phyloP scores from a whole-genome alignment of 1,140 invertebrate species.

The Zaprionus inermis region DNA sequence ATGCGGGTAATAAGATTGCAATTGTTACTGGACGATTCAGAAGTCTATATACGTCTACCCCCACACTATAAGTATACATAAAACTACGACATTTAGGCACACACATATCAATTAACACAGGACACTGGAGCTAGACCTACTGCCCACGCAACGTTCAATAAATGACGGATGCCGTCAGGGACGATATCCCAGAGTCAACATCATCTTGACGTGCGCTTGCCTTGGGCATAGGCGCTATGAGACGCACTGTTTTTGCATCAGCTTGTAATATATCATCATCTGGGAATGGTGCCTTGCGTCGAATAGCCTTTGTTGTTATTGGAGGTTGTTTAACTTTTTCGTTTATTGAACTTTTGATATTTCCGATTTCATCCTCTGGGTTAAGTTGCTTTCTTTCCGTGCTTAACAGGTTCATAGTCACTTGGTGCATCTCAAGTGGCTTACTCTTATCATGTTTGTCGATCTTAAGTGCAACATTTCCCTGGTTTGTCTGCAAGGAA shows the following conservation, averaged over 20 bases:
- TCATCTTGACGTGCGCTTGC: constrained; percentile 38
- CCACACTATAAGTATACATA: not conserved
- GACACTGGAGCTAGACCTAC: constrained; percentile 14
- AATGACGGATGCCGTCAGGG: constrained; percentile 41
- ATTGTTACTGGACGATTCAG: constrained; percentile 29
- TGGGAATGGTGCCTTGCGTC: constrained; percentile 17
- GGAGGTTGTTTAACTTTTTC: not conserved
- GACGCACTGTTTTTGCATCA: constrained; percentile 58
- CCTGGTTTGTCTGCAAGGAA: constrained; percentile 44
- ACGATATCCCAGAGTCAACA: constrained; percentile 66
- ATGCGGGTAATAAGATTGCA: not conserved
- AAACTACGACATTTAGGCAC: constrained; percentile 25
- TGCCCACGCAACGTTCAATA: constrained; percentile 5
- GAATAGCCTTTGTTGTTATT: not conserved
- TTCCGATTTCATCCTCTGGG: constrained; percentile 69
- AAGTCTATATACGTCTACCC: constrained; percentile 3
- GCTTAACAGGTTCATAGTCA: constrained; percentile 54
- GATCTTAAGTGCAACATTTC: constrained; percentile 27
- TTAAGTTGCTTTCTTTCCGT: constrained; percentile 45
- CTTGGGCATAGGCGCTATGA: constrained; percentile 64
- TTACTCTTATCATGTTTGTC: constrained; percentile 34
- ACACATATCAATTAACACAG: constrained; percentile 9
- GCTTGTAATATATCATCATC: constrained; percentile 11
- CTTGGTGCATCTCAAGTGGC: constrained; percentile 41
- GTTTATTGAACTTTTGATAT: constrained; percentile 13